Conservation (phyloP, 2,888 invertebrate species). For the Drosophila antonietae region DNA sequence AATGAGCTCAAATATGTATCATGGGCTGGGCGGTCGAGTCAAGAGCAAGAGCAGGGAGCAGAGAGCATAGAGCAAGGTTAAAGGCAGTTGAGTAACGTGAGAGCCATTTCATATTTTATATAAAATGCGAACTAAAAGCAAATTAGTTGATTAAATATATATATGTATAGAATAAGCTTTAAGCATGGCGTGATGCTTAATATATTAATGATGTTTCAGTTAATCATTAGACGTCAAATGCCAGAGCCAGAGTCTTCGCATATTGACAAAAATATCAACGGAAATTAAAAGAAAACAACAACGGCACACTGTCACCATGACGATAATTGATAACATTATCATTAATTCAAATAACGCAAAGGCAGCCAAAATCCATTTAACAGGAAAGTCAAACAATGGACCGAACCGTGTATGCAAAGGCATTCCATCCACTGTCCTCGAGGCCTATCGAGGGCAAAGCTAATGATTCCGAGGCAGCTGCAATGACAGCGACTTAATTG, state of each 20-base stretch:
- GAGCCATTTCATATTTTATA: constrained; percentile 11
- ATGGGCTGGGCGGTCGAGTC: constrained; percentile 5
- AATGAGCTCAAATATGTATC: constrained; percentile 45
- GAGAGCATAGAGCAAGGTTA: constrained; percentile 37
- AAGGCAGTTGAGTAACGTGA: constrained; percentile 25
- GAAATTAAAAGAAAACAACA: constrained; percentile 12
- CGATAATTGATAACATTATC: constrained; percentile 67
- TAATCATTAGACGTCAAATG: constrained; percentile 18
- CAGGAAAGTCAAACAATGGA: constrained; percentile 4
- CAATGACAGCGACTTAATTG: constrained; percentile 3
- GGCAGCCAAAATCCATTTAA: constrained; percentile 37
- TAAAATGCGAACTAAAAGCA: constrained; percentile 1
- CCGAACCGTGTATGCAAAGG: not conserved
- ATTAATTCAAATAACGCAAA: constrained; percentile 66
- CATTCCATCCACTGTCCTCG: not conserved
- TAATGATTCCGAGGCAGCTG: constrained; percentile 1
- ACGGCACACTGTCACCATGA: constrained; percentile 52
- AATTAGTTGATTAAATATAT: constrained; percentile 11
- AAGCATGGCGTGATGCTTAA: constrained; percentile 7
- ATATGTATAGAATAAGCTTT: not conserved
- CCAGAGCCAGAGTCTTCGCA: constrained; percentile 28
- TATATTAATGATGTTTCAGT: constrained; percentile 9
- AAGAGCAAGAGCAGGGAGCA: constrained; percentile 7
- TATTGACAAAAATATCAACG: constrained; percentile 33
- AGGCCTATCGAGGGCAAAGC: not conserved